phyloP scores from a whole-genome alignment of 2,888 invertebrate genomes.

The Nemoura dubitans region DNA sequence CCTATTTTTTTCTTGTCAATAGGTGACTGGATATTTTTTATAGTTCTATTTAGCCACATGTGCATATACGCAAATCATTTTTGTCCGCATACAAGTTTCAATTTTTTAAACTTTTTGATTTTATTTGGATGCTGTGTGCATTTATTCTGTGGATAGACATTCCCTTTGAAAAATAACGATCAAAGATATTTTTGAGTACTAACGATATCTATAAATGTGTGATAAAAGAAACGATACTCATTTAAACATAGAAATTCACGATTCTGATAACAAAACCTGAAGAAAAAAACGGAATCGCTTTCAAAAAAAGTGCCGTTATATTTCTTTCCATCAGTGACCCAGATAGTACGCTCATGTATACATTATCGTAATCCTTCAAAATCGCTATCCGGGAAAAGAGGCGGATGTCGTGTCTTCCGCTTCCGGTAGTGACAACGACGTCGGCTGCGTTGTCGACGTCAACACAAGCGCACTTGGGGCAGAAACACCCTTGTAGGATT shows the following conservation, averaged over 20 bases:
- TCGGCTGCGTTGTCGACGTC: not conserved
- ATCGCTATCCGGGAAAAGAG: conserved; percentile 2
- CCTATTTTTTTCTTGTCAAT: conserved; percentile 19
- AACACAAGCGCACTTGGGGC: not conserved
- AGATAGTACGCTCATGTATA: not conserved
- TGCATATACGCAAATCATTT: not conserved
- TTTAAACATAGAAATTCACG: not conserved
- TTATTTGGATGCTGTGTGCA: not conserved
- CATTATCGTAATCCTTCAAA: conserved; percentile 2
- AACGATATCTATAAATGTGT: not conserved
- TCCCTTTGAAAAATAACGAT: not conserved
- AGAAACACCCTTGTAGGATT: not conserved
- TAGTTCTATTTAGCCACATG: not conserved
- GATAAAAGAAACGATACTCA: not conserved
- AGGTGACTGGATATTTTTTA: not conserved
- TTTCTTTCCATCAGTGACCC: not conserved
- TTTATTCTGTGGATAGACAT: not conserved
- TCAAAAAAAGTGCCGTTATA: not conserved
- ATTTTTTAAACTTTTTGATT: not conserved
- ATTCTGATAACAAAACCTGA: not conserved
- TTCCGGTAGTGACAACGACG: not conserved
- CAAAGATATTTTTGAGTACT: not conserved
- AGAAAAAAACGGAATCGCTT: not conserved
- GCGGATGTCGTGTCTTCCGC: not conserved
- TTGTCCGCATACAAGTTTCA: not conserved